Conservation (phyloP, 2,797 vertebrate genomes). For the Denticeps clupeoides region DNA sequence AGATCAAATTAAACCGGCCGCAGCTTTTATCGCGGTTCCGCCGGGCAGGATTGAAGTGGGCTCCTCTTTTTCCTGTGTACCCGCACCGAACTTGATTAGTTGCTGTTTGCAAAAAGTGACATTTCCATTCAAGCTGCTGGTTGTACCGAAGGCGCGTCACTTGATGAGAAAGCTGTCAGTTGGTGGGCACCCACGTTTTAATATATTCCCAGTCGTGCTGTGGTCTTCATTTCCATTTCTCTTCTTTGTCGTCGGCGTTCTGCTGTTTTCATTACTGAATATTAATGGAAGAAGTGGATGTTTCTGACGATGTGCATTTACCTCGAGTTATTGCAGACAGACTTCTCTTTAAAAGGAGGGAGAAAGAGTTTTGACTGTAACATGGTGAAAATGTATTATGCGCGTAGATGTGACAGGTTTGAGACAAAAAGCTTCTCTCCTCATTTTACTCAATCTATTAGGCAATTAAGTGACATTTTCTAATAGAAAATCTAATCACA, state of each 20-base stretch:
- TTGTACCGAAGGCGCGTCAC: conserved; percentile 27
- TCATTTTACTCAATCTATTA: no score
- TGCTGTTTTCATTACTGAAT: conserved; percentile 2
- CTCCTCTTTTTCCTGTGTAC: conserved; percentile 23
- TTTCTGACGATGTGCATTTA: conserved; percentile 1
- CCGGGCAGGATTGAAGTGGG: conserved; percentile 32
- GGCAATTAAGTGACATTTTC: no score
- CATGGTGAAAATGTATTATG: no score
- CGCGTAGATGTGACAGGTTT: no score
- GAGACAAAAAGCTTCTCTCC: no score
- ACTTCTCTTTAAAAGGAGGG: background rate
- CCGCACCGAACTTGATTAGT: conserved; percentile 39
- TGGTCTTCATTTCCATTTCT: background rate
- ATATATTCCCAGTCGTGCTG: conserved; percentile 9
- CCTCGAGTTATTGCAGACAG: conserved; percentile 1
- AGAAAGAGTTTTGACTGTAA: no score
- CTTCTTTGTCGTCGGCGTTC: background rate
- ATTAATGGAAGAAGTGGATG: conserved; percentile 1
- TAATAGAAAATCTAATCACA: no score
- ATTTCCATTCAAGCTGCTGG: conserved; percentile 34
- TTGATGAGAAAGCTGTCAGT: conserved; percentile 22
- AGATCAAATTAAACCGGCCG: conserved; percentile 43
- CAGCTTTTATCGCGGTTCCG: conserved; percentile 38
- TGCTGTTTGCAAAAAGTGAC: conserved; percentile 37
- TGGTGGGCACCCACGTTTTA: conserved; percentile 18